Conservation (phyloP, 1,140 invertebrate species). For the Calliphora vicina region DNA sequence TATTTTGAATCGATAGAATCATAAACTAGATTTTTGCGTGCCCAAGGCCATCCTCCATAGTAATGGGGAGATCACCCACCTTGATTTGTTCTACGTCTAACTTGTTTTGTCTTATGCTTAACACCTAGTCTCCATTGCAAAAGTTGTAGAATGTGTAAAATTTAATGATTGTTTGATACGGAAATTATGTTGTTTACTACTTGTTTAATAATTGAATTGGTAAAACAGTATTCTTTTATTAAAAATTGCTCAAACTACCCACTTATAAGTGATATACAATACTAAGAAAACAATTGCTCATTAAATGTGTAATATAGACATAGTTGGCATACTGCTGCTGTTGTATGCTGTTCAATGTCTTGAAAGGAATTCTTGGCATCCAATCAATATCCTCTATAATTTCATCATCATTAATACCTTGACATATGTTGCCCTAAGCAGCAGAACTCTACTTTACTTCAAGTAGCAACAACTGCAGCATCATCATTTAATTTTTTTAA, state of each 20-base stretch:
- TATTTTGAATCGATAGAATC: too few relatives aligned
- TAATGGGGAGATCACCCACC: too few relatives aligned
- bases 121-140: too few relatives aligned
- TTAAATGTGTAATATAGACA: neutral
- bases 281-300: neutral
- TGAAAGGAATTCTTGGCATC: neutral
- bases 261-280: neutral
- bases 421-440: neutral
- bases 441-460: neutral
- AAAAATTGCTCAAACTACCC: neutral
- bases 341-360: neutral
- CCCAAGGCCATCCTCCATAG: too few relatives aligned
- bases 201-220: too few relatives aligned
- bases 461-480: neutral
- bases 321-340: neutral
- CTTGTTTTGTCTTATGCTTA: too few relatives aligned
- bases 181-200: too few relatives aligned
- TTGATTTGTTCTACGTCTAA: too few relatives aligned
- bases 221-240: too few relatives aligned
- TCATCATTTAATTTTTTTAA: neutral
- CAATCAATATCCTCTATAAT: conserved; percentile 5
- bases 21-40: too few relatives aligned
- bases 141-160: too few relatives aligned
- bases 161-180: too few relatives aligned
- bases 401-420: conserved; percentile 13